phyloP scores from a whole-genome alignment of 2,113 vertebrate species.

The Willisornis vidua region DNA sequence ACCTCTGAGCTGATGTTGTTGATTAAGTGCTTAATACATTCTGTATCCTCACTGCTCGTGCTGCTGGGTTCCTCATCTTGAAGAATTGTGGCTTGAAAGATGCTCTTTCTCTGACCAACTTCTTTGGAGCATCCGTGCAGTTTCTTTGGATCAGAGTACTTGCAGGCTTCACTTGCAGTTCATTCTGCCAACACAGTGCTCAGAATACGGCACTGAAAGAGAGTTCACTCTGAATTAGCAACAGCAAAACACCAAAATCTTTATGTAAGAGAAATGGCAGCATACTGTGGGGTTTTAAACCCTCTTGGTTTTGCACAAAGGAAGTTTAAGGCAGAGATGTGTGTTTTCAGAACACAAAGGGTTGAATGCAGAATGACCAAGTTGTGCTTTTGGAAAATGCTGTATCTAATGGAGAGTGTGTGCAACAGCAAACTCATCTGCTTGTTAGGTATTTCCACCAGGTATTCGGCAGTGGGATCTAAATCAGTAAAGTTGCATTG shows the following conservation, averaged over 20 bases:
- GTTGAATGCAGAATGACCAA: neutral
- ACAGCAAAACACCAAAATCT: neutral
- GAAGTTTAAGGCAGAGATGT: neutral
- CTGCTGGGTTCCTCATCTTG: neutral
- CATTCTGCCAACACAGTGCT: neutral
- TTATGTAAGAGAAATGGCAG: neutral
- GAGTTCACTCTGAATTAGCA: neutral
- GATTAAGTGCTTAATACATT: constrained; percentile 16
- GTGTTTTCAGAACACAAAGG: neutral
- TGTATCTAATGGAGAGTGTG: accelerated
- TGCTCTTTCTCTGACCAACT: neutral
- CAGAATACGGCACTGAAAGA: neutral
- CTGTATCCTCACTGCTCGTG: neutral
- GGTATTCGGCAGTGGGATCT: neutral
- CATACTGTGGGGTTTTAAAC: accelerated
- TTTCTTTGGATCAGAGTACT: neutral
- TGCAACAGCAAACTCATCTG: accelerated
- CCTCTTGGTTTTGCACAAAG: neutral
- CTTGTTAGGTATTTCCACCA: neutral
- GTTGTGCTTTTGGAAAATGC: neutral
- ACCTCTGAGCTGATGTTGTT: constrained; percentile 16
- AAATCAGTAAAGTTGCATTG: neutral
- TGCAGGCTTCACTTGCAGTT: neutral
- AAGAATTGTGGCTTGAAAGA: neutral
- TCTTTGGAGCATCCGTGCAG: accelerated